Base-by-base conservation (phyloP, 1,140 invertebrate genomes). In the Charaxes varanes region DNA sequence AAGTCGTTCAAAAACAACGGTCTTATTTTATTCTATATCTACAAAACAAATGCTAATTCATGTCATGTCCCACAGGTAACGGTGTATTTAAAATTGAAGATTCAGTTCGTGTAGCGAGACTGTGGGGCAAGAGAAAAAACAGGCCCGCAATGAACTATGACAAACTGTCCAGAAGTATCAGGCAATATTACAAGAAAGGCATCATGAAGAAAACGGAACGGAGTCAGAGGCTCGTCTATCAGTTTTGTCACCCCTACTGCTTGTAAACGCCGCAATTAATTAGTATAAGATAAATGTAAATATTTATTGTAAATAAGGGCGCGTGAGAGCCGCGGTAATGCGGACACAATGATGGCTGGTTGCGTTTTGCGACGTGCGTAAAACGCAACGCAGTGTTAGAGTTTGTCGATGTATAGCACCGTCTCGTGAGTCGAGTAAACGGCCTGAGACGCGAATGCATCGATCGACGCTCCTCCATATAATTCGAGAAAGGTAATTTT, bases 181-280 rank as follows among this genome's bases (percentile, higher is more conserved):
- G 98, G 8, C 98, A 99, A 80, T 99, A 99, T 86, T 99, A 99
- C 88, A 99, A 99, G 84, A 99, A 99, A 81, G 97, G 97, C 24
- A 99, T 99, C 81, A 99, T 99, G 95, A 98, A 98, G 87, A 99
- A 99, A 81, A 99, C 98, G 2, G 96, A 98, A 67, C 88, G 97
- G 21, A 97, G 96, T 42, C 98, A 99, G 85, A 90, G 98, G 67
- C 89, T 99, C 44, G 98, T 99, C 28, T 99, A 99, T 83, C 97
- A 99, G 84, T 99, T 99, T 80, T 98, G 97, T 78, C 93, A 96
- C 80, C 95, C 95, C 3, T 98, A 98, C 82, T 91, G 90, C 63
- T 88, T 95, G 53, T 96, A 91, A 59, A 47, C 26, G 53, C 41
- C 19, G 22, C 23, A 30, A 34, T 50, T 33, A 24, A 44, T 42